A percentile compares a stretch with the other conserved stretches of the same genome.
These are phyloP conservation scores for Amphimedon queenslandica DNA, from an alignment of 37 sponge, comb jelly and placozoan species.

Conservation along the genomic window DNA sequence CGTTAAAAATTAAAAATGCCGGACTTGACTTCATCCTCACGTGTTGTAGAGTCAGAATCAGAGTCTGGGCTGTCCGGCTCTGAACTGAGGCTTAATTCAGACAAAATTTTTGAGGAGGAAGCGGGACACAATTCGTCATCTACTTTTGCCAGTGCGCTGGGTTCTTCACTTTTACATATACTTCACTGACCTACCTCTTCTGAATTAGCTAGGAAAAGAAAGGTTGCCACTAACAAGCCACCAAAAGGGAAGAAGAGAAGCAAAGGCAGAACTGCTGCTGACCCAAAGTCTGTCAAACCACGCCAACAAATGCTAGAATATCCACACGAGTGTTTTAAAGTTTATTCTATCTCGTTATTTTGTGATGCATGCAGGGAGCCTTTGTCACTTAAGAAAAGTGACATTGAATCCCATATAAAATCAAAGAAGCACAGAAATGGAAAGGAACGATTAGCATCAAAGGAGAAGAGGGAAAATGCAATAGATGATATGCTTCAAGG, in stretches of 20 bases:
- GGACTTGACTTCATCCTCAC: no score
- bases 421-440: slow-evolving; percentile 26
- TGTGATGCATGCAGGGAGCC: no score
- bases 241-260: neutral
- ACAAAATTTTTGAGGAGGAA: no score
- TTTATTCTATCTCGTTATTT: no score
- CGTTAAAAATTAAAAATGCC: no score
- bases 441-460: slow-evolving; percentile 19
- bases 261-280: slow-evolving; percentile 4
- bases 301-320: slow-evolving; percentile 29
- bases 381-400: no score
- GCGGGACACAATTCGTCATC: no score
- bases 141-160: no score
- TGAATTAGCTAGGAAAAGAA: neutral
- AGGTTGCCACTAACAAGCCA: neutral
- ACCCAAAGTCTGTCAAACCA: slow-evolving; percentile 25
- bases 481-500: slow-evolving; percentile 4
- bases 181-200: neutral
- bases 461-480: neutral
- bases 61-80: no score
- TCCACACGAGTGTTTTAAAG: slow-evolving; percentile 14
- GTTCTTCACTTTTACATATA: neutral
- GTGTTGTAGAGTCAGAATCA: no score
- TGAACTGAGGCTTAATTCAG: no score
- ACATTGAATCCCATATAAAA: slow-evolving; percentile 14